Evolutionary conservation across 2,888 invertebrate species (phyloP), one percentile per base, ranked within the genome.

Genomic region (Dynastes hyllus): DNA sequence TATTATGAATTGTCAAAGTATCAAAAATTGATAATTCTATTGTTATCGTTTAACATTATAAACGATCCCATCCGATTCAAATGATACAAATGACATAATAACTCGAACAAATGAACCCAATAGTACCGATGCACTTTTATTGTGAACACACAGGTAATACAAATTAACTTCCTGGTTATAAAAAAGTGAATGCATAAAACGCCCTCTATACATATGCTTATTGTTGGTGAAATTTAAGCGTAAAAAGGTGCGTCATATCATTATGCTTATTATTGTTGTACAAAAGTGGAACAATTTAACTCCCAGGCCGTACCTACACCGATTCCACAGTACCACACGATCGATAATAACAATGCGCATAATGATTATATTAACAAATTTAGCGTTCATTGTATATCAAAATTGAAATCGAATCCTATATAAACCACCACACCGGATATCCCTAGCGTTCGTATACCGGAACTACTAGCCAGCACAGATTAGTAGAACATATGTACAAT

Each of bases 301-400:
- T 32, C 32, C 63, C 45, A 45, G 45, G 45, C 45, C 45, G 45
- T 45, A 45, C 45, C 45, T 13, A n/a, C 11, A 5, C 63, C 29
- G 32, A 37, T 4, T 5, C 32, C 32, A 37, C 5, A 37, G 32
- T 5, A 29, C 63, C 63, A 27, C 32, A 63, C 63, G 45, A 45
- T 32, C 55, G n/a, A 55, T 55, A 22, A 55, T 22, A 55, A 55
- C 55, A 22, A 55, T 22, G 55, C 55, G 55, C 45, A 11, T 45
- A 45, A 55, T 61, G 45, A 67, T 45, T 16, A 50, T 67, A 67
- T 67, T 67, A 67, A 67, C 67, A 67, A 67, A 67, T 67, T 67
- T 50, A 22, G 22, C 45, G 40, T 22, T 27, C 67, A 67, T 67
- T 67, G 67, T 67, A 67, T 67, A 67, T 67, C 67, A 67, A 67